phyloP scores from a whole-genome alignment of 2,113 vertebrate species.

The Pantherophis guttatus region DNA sequence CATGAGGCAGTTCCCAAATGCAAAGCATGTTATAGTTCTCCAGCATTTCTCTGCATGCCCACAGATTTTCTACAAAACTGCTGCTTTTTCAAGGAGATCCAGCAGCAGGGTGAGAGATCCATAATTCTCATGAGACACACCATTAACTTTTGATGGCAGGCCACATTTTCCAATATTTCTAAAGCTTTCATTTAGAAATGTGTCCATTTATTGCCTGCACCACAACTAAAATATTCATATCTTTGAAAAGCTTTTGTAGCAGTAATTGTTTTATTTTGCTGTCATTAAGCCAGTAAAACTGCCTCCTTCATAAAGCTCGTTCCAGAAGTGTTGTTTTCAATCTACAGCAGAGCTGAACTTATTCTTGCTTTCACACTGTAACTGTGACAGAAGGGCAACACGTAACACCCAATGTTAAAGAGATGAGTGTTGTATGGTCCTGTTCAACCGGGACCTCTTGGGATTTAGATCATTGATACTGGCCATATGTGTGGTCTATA shows the following conservation, averaged over 20 bases:
- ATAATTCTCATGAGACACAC: background rate
- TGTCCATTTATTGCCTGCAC: background rate
- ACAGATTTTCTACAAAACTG: background rate
- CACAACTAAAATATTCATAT: constrained; percentile 23
- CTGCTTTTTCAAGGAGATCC: background rate
- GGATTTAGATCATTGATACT: background rate
- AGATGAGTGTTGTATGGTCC: accelerated
- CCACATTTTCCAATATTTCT: background rate
- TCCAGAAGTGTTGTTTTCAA: constrained; percentile 23
- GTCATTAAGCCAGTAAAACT: constrained; percentile 7
- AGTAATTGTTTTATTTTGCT: constrained; percentile 38
- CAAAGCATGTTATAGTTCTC: background rate
- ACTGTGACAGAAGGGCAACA: background rate
- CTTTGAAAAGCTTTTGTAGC: constrained; percentile 31
- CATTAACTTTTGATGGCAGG: background rate
- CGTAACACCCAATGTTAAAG: background rate
- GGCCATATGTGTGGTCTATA: background rate
- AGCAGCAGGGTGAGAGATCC: background rate
- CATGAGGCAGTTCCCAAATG: background rate
- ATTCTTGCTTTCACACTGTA: background rate
- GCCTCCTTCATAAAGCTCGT: accelerated
- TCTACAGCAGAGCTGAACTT: background rate
- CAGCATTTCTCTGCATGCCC: background rate
- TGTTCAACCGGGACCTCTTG: background rate
- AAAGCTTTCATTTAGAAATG: constrained; percentile 7